Conservation (phyloP, 2,888 invertebrate genomes). For the Dascillus cervinus region DNA sequence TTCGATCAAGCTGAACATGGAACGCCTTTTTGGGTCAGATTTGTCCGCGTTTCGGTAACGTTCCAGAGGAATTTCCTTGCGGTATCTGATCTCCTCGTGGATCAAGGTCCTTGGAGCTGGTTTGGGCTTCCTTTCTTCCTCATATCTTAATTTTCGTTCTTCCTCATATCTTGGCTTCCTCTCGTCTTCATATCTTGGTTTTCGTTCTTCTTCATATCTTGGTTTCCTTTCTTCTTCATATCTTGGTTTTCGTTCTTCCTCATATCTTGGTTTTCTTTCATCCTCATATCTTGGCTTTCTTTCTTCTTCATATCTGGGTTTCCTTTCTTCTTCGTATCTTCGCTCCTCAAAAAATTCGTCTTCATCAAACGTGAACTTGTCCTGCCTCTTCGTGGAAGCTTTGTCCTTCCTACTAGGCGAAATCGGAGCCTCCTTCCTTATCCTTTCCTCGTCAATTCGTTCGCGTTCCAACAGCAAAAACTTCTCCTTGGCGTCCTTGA, state of each 20-base stretch:
- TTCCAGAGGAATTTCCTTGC: conserved; percentile 25
- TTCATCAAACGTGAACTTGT: too few relatives aligned
- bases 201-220: conserved; percentile 10
- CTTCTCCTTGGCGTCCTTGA: conserved; percentile 81
- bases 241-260: conserved; percentile 16
- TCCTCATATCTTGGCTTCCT: conserved; percentile 11
- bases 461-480: conserved; percentile 73
- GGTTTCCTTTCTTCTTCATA: conserved; percentile 23
- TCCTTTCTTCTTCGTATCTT: conserved; percentile 14
- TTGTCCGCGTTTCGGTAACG: conserved; percentile 30
- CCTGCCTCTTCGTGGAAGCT: conserved; percentile 28
- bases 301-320: conserved; percentile 10
- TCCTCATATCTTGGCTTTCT: conserved; percentile 16
- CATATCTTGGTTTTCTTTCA: conserved; percentile 13
- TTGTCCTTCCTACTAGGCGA: conserved; percentile 23
- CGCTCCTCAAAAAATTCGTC: too few relatives aligned
- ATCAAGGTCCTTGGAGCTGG: conserved; percentile 30
- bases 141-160: conserved; percentile 9
- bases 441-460: conserved; percentile 46
- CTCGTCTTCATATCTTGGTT: conserved; percentile 25
- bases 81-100: conserved; percentile 26
- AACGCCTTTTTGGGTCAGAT: conserved; percentile 38
- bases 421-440: conserved; percentile 26
- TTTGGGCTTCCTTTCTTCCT: conserved; percentile 24
- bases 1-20: conserved; percentile 41